Conservation (phyloP, 2,888 invertebrate genomes). For the Cephus pygmeus region DNA sequence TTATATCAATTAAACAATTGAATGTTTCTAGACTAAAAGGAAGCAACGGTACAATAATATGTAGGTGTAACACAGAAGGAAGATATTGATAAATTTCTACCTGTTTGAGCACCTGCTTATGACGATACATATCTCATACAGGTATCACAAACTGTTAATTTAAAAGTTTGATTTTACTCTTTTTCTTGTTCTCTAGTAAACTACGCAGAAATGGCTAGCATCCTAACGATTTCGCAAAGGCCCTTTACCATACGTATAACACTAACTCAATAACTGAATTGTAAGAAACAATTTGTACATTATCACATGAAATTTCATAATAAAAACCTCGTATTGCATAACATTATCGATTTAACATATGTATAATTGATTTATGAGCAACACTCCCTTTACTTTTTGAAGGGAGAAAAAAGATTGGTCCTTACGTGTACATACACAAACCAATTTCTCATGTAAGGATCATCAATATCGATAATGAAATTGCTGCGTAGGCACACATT, state of each 20-base stretch:
- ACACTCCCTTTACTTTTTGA: conserved; percentile 7
- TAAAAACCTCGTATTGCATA: conserved; percentile 47
- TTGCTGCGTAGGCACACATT: conserved; percentile 18
- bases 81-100: background rate
- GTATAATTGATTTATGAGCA: conserved; percentile 44
- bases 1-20: background rate
- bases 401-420: background rate
- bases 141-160: background rate
- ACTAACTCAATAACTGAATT: conserved; percentile 35
- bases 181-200: background rate
- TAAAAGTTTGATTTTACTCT: background rate
- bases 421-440: background rate
- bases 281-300: conserved; percentile 54
- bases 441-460: background rate
- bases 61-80: background rate
- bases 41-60: background rate
- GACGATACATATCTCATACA: background rate
- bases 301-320: conserved; percentile 51
- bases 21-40: background rate
- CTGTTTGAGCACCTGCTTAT: background rate
- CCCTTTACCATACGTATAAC: conserved; percentile 38
- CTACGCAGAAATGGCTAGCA: background rate
- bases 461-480: conserved; percentile 5
- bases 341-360: conserved; percentile 40
- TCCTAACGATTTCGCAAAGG: conserved; percentile 30